Evolutionary conservation across 2,113 vertebrate species (phyloP), one percentile per base, ranked within the genome.

Genomic region (Natator depressus): DNA sequence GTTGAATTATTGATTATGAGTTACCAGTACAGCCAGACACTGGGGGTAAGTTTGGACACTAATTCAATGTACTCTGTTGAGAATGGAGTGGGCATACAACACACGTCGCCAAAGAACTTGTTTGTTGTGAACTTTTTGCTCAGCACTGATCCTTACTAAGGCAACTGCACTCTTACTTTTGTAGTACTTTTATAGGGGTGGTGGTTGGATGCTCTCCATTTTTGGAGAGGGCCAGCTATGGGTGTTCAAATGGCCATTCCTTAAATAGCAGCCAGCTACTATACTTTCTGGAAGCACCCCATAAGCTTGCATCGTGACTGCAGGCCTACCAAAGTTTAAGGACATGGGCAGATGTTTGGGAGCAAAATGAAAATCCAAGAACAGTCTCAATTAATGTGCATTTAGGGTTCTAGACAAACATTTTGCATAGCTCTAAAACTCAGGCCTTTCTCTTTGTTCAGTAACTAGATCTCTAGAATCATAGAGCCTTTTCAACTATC

Each of bases 361-460:
- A 90, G 89, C 47, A 50, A 72, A 93, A 53, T 80, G 55, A 83
- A 92, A 84, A 93, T 72, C 38, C 72, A 46, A 6, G 8, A 76
- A 11, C 72, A 76, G 5, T 46, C 10, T 76, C 75, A 83, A 53
- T 89, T 83, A 7, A 59, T 76, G 78, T 82, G n/a, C 87, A 82
- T 94, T 91, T 90, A 54, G 93, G 83, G 54, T 87, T 85, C 19
- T n/a, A 16, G 89, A 92, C 90, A 87, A 47, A 24, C 54, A 59
- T 38, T 53, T 29, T 47, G 80, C 55, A 75, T 62, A 6, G 53
- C 80, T 90, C 65, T 72, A 38, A 72, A 20, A 72, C 9, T 19
- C 35, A n/a, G 35, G 8, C n/a, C 65, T 72, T 20, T 22, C n/a
- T 38, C n/a, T 72, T 72, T 59, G 38, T 72, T 38, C 82, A 84